Evolutionary conservation across 2,113 vertebrate genomes (phyloP).

Genomic region (Paramormyrops kingsleyae): DNA sequence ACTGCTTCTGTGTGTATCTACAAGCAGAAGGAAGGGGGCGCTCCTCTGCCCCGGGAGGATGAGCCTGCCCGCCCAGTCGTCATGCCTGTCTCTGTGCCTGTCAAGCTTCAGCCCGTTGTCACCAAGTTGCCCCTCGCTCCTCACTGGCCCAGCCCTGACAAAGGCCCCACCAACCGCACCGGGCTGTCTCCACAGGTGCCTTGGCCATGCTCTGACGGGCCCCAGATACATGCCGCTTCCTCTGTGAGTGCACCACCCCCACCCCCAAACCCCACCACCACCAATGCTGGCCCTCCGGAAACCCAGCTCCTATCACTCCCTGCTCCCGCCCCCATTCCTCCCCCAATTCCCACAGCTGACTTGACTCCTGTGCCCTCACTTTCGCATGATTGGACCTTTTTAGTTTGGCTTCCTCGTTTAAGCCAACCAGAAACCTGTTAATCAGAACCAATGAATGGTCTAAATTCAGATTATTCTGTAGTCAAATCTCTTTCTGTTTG

Average conservation of each 20-base stretch:
- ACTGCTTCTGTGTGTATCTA: slow-evolving; percentile 13
- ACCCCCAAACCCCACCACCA: slow-evolving; percentile 32
- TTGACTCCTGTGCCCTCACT: not conserved
- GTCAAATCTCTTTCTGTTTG: not conserved
- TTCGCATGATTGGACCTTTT: not conserved
- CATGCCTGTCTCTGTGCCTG: slow-evolving; percentile 85
- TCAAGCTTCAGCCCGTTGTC: slow-evolving; percentile 69
- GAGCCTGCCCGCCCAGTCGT: slow-evolving; percentile 70
- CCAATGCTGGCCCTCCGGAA: not conserved
- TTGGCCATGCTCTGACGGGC: slow-evolving; percentile 45
- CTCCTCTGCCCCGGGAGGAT: slow-evolving; percentile 59
- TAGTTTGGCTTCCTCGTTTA: not conserved
- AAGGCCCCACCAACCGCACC: slow-evolving; percentile 42
- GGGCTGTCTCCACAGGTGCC: slow-evolving; percentile 51
- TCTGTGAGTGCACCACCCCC: slow-evolving; percentile 70
- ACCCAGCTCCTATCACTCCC: not conserved
- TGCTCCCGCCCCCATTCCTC: not conserved
- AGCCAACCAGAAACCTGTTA: not conserved
- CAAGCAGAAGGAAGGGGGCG: slow-evolving; percentile 74
- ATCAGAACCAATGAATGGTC: not conserved
- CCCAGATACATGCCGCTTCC: slow-evolving; percentile 62
- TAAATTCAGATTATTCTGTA: not conserved
- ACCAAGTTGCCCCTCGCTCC: slow-evolving; percentile 53
- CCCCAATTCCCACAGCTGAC: not conserved
- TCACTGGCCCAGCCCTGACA: slow-evolving; percentile 56